Evolutionary conservation across 2,888 invertebrate species (phyloP), one percentile per base, ranked within the genome.

Genomic region (Drepana falcataria): DNA sequence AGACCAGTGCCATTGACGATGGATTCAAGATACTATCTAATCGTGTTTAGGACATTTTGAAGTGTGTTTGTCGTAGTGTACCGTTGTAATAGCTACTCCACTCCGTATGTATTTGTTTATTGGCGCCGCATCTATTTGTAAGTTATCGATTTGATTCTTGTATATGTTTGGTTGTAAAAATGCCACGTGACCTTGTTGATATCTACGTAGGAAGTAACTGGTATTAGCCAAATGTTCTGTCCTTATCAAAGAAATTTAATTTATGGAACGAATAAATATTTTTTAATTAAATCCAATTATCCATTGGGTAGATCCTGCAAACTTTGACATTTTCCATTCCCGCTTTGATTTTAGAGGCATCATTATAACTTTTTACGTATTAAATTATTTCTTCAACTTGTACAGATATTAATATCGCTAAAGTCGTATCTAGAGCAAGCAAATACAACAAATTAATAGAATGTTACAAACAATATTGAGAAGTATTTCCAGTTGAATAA

Each of bases 311-410:
- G 67, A 58, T 62, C 65, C 60, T 63, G 47, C 58, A 58, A 63
- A 69, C 60, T 64, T 66, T 65, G 64, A 67, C 9, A 48, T 48
- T 48, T 33, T 49, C 49, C 35, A 37, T 35, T 49, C 63, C 59
- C 56, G 55, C 49, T 47, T 48, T 49, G 56, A 66, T 53, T 61
- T 63, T 59, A 63, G 60, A 67, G 60, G 60, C 59, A 64, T 66
- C 63, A 68, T 70, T 66, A 67, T 66, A 71, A 67, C 64, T 68
- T 70, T 65, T 66, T 63, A 62, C 63, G 52, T 69, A 68, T 64
- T 64, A 64, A 71, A 62, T 68, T 62, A 68, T 68, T 71, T 63
- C 58, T 62, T 63, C 60, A 60, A 57, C 61, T 53, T 59, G 61
- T 64, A 60, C 56, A 58, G 59, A 66, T 55, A 56, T 64, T 61